Evolutionary conservation across 1,140 invertebrate genomes (phyloP).

Genomic region (Plectrocnemia conspersa): DNA sequence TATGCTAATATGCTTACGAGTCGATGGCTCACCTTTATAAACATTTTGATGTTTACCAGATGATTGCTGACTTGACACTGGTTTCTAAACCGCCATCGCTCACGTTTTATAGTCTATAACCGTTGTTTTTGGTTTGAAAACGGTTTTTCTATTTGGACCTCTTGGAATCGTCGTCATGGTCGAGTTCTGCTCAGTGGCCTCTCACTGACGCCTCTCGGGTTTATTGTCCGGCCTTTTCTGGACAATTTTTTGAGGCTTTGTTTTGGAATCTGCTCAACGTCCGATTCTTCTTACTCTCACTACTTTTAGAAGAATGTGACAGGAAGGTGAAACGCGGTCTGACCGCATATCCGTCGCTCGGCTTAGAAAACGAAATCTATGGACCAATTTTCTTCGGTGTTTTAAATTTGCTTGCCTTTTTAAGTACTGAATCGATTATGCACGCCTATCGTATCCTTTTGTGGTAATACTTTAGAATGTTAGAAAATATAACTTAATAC

Average conservation of each 20-base stretch:
- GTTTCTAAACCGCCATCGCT: constrained; percentile 19
- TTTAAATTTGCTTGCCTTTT: not conserved
- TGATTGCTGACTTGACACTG: constrained; percentile 28
- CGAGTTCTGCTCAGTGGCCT: constrained; percentile 11
- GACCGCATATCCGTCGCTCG: constrained; percentile 5
- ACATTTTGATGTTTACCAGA: constrained; percentile 20
- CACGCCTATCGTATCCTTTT: no score
- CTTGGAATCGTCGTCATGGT: constrained; percentile 26
- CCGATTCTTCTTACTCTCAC: constrained; percentile 32
- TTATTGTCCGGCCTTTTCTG: not conserved
- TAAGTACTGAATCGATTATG: constrained; percentile 2
- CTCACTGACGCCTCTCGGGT: constrained; percentile 12
- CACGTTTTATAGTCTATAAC: constrained; percentile 32
- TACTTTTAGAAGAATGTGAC: constrained; percentile 4
- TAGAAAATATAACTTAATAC: no score
- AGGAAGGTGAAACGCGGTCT: constrained; percentile 9
- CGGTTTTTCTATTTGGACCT: constrained; percentile 24
- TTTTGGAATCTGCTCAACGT: constrained; percentile 10
- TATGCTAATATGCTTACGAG: not conserved
- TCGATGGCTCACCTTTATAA: constrained; percentile 23
- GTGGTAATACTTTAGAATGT: no score
- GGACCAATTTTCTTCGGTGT: not conserved
- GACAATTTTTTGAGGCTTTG: constrained; percentile 18
- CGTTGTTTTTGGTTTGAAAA: constrained; percentile 27
- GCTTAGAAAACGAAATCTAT: not conserved